Base-by-base conservation (phyloP, 2,113 vertebrate species). In the Pyxicephalus adspersus region DNA sequence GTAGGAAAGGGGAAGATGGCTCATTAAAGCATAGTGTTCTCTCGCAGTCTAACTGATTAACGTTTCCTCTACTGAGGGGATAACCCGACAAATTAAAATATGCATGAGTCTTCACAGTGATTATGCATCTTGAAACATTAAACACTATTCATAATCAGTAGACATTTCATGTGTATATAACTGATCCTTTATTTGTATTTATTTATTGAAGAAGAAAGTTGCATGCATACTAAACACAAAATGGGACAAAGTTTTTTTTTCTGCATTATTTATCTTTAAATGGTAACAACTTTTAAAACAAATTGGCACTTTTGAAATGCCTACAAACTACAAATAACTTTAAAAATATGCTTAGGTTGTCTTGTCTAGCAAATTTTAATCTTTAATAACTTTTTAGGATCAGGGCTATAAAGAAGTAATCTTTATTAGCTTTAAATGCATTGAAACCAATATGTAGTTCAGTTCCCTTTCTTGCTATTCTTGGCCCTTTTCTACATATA, bases 31-130 rank as follows among this genome's bases (percentile, higher is more conserved):
- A 34, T 55, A 50, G 51, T 28, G 23, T 77, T 64, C 26, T 2
- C 28, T 55, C 52, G 29, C 63, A 58, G 76, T 67, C 64, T 57
- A 78, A 78, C 28, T 66, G 76, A 78, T 78, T 78, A 78, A 34
- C 26, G 50, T 78, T 78, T 67, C 31, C 50, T 23, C 45, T 64
- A 57, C 61, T 66, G 51, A 67, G 52, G 29, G 63, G 63, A 78
- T 54, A 78, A 67, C 76, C 63, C 29, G 45, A 78, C 64, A 67
- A 57, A 64, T 67, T 78, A 78, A 78, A 78, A 66, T 78, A 78
- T 78, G 45, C 64, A 78, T 78, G 50, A 57, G 45, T 23, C 66
- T 67, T 67, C 76, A 8, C 50, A 63, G 58, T 34, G 63, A 65
- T 66, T 54, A 66, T 77, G 76, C 63, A 78, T 54, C 64, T 57